Evolutionary conservation across 2,888 invertebrate species (phyloP), one percentile per base, ranked within the genome.

Genomic region (Flabesymbios commensalis): DNA sequence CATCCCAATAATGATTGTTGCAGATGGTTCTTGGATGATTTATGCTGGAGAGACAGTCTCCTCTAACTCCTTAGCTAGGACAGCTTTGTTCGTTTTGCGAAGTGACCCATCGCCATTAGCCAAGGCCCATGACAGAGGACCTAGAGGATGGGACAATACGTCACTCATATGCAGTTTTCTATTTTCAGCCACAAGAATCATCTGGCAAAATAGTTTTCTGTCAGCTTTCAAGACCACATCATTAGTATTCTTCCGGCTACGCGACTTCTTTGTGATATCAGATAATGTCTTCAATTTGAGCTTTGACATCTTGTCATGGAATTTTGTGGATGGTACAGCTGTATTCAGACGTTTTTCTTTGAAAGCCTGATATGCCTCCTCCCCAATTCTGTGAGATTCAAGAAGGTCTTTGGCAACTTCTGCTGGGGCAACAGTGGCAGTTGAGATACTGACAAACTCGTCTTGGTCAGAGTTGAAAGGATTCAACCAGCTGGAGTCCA

Each of bases 91-190:
- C 14, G 69, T 68, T 29, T 69, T 65, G n/a, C 42, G 43, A 22
- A 61, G 49, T 26, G 55, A 42, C 22, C 63, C 63, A 63, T 67
- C 67, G 32, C 19, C 14, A 19, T 51, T 68, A 17, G 66, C 31
- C 29, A 68, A 39, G n/a, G 66, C 36, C 66, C 64, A 68, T 22
- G 67, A 61, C n/a, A 61, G 33, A 17, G 59, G 64, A 28, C 63
- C 61, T 22, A 68, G 59, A 26, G 59, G 64, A 56, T 68, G 64
- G 14, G 49, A 22, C 17, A 68, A 55, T 39, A 64, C 22, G 26
- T 54, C 39, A 1, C 19, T 54, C 54, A 54, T 54, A 14, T 19
- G 14, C 17, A 36, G 19, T 19, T 53, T 36, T 24, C 39, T 54
- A 26, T n/a, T 2, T 54, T 19, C 24, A 1, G 54, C 42, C 22